phyloP scores from a whole-genome alignment of 2,113 vertebrate species.

The Sander vitreus region DNA sequence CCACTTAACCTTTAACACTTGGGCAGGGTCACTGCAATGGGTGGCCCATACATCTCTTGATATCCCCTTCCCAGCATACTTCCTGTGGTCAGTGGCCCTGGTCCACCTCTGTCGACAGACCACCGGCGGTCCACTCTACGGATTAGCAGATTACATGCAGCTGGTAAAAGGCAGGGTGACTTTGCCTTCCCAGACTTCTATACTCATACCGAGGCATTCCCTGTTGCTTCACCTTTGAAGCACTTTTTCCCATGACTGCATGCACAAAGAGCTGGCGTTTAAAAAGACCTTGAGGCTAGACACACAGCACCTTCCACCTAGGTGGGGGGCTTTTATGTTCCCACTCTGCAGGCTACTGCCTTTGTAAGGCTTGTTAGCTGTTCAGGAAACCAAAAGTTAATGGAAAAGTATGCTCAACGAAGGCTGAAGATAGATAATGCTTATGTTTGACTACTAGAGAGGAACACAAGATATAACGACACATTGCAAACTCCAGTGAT shows the following conservation, averaged over 20 bases:
- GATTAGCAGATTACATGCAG: constrained; percentile 84
- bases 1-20: constrained; percentile 79
- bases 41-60: constrained; percentile 55
- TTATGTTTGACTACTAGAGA: not conserved
- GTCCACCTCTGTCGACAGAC: constrained; percentile 71
- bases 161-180: constrained; percentile 74
- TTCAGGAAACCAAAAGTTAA: constrained; percentile 40
- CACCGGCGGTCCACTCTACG: constrained; percentile 69
- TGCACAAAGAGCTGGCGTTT: constrained; percentile 70
- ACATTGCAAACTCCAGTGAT: not conserved
- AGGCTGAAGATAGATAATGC: constrained; percentile 14
- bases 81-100: constrained; percentile 72
- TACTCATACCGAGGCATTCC: constrained; percentile 57
- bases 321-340: constrained; percentile 59
- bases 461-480: not conserved
- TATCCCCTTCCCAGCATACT: constrained; percentile 55
- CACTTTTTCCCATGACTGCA: constrained; percentile 79
- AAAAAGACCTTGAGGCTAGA: constrained; percentile 60
- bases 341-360: constrained; percentile 45
- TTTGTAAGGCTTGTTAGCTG: constrained; percentile 56
- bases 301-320: constrained; percentile 71
- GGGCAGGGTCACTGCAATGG: constrained; percentile 60
- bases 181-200: constrained; percentile 57
- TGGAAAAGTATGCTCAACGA: constrained; percentile 11
- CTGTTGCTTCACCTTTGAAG: constrained; percentile 79